Conservation (phyloP, 2,797 vertebrate species). For the Lagothrix lagotricha region DNA sequence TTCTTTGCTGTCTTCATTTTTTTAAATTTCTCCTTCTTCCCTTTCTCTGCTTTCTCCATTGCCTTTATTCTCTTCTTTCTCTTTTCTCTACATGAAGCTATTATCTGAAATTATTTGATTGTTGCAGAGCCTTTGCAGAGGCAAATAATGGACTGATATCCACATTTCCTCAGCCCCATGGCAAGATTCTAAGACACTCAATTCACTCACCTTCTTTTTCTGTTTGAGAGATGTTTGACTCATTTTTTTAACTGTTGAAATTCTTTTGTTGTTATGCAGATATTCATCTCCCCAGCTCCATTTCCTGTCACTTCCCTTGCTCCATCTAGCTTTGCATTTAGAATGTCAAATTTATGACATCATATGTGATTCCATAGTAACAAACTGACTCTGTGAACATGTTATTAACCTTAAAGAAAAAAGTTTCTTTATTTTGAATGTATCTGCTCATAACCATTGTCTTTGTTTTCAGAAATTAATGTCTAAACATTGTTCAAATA, state of each 20-base stretch:
- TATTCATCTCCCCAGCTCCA: conserved; percentile 53
- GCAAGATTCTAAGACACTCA: neutral
- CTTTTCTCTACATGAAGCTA: neutral
- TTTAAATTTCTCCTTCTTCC: neutral
- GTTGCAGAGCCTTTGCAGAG: neutral
- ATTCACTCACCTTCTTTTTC: conserved; percentile 72
- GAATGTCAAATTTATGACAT: conserved; percentile 67
- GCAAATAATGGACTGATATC: neutral
- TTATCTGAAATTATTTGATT: neutral
- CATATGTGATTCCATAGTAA: conserved; percentile 42
- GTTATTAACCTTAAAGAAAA: neutral
- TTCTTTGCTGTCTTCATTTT: neutral
- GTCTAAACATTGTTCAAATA: neutral
- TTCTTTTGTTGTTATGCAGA: conserved; percentile 57
- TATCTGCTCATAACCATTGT: neutral
- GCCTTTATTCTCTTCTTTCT: neutral
- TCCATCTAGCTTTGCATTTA: neutral
- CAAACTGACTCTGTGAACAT: neutral
- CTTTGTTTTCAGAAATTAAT: neutral
- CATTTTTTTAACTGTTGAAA: conserved; percentile 48
- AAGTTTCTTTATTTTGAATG: neutral
- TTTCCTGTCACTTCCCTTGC: conserved; percentile 49
- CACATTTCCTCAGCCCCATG: neutral
- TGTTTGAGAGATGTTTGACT: conserved; percentile 69
- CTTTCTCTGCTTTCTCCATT: neutral